Conservation (phyloP, 2,113 vertebrate species). For the Xiphophorus couchianus region DNA sequence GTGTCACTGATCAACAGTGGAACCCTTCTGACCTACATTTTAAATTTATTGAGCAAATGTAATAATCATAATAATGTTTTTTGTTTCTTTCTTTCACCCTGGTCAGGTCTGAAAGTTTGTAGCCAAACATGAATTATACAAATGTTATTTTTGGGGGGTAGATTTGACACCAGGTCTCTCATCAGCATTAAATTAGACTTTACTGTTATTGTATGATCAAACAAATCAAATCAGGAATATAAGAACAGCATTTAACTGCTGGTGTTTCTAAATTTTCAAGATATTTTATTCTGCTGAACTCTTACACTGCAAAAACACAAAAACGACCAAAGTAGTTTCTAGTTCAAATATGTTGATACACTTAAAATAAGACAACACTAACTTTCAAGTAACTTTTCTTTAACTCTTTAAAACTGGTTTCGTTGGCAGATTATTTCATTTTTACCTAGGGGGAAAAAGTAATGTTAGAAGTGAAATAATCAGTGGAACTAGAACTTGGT, state of each 20-base stretch:
- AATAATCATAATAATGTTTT: background rate
- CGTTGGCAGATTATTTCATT: too few relatives aligned
- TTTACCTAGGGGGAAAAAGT: too few relatives aligned
- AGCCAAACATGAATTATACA: background rate
- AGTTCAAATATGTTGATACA: too few relatives aligned
- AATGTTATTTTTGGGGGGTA: too few relatives aligned
- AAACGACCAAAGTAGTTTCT: too few relatives aligned
- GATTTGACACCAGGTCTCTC: background rate
- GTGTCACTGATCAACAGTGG: constrained; percentile 22
- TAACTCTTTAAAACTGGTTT: too few relatives aligned
- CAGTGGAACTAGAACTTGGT: too few relatives aligned
- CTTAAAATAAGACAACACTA: too few relatives aligned
- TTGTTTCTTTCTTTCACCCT: background rate
- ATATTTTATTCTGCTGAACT: constrained; percentile 10
- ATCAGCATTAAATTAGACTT: constrained; percentile 20
- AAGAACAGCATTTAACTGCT: background rate
- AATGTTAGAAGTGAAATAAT: too few relatives aligned
- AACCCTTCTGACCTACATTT: background rate
- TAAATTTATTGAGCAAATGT: background rate
- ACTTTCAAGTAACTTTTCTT: too few relatives aligned
- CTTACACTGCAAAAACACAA: background rate
- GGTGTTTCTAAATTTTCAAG: background rate
- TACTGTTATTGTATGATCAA: constrained; percentile 33
- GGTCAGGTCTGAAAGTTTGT: background rate
- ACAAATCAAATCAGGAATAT: background rate